Percentiles rank a stretch among this genome's conserved stretches.
phyloP scores from a whole-genome alignment of 2,888 invertebrate genomes.

The Eupeodes latifasciatus region DNA sequence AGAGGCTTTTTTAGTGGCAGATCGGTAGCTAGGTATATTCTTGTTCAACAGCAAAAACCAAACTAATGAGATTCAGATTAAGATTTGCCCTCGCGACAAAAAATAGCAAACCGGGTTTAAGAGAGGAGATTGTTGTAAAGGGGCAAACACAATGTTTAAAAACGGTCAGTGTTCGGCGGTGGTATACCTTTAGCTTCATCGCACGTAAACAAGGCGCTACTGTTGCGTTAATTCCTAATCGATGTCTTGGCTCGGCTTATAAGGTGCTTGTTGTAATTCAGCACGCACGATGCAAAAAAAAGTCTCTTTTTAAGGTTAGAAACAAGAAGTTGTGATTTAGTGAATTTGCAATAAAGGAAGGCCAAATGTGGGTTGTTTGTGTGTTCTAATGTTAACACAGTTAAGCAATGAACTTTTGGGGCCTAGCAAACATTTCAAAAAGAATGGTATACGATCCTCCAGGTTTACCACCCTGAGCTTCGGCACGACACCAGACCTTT shows the following conservation, averaged over 20 bases:
- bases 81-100: conserved; percentile 53
- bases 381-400: too few relatives aligned
- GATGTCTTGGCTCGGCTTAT: conserved; percentile 66
- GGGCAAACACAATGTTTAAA: neutral
- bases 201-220: conserved; percentile 48
- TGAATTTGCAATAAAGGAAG: neutral
- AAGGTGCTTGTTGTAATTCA: conserved; percentile 58
- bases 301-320: neutral
- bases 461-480: too few relatives aligned
- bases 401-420: too few relatives aligned
- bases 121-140: neutral
- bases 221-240: conserved; percentile 69
- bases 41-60: conserved; percentile 42
- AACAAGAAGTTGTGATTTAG: conserved; percentile 28
- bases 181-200: neutral
- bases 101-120: neutral
- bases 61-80: conserved; percentile 75
- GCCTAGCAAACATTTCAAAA: too few relatives aligned
- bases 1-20: neutral
- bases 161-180: neutral
- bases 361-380: too few relatives aligned
- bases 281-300: conserved; percentile 27
- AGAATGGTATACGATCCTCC: too few relatives aligned
- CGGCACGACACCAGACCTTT: neutral
- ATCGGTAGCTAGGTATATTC: conserved; percentile 23